A percentile compares a stretch with the other conserved stretches of the same genome.
Conservation (phyloP, 2,888 invertebrate species). For the Melikaiella ostensackeni region DNA sequence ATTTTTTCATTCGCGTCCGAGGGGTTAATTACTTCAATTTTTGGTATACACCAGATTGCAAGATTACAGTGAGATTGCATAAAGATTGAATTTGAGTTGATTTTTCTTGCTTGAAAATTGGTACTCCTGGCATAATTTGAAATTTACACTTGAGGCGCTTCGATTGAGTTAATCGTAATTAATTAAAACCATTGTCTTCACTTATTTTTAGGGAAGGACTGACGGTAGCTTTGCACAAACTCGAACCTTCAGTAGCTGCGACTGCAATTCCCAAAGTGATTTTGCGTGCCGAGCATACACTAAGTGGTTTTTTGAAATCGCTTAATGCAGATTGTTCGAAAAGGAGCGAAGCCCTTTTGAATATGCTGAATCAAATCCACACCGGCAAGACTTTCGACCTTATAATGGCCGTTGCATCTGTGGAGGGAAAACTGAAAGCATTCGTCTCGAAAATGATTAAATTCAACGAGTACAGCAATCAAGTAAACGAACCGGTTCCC, state of each 20-base stretch:
- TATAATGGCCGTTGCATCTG: conserved; percentile 94
- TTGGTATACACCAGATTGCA: too few species aligned
- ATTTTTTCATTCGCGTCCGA: too few species aligned
- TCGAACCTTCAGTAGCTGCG: conserved; percentile 83
- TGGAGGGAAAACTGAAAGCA: conserved; percentile 92
- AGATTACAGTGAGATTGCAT: too few species aligned
- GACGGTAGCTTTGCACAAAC: conserved; percentile 82
- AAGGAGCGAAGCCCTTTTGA: conserved; percentile 90
- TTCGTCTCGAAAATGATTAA: conserved; percentile 93
- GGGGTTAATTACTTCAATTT: too few species aligned
- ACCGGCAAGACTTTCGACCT: conserved; percentile 94
- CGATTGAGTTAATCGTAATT: not conserved
- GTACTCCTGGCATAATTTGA: too few species aligned
- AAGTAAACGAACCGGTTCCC: conserved; percentile 77
- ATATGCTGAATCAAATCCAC: conserved; percentile 92
- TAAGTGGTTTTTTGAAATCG: conserved; percentile 93
- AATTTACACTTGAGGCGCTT: too few species aligned
- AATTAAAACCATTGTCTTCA: not conserved
- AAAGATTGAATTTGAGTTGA: too few species aligned
- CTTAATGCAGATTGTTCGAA: conserved; percentile 93
- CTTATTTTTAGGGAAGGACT: conserved; percentile 81
- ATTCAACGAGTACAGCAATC: conserved; percentile 94
- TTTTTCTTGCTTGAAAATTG: too few species aligned
- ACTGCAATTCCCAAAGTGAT: conserved; percentile 88
- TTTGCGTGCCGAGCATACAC: conserved; percentile 92